Percentiles rank a stretch among this genome's conserved stretches.
These are phyloP conservation scores for Hydrotaea diabolus DNA, from an alignment of 2,888 invertebrate genomes.

Conservation along the genomic window DNA sequence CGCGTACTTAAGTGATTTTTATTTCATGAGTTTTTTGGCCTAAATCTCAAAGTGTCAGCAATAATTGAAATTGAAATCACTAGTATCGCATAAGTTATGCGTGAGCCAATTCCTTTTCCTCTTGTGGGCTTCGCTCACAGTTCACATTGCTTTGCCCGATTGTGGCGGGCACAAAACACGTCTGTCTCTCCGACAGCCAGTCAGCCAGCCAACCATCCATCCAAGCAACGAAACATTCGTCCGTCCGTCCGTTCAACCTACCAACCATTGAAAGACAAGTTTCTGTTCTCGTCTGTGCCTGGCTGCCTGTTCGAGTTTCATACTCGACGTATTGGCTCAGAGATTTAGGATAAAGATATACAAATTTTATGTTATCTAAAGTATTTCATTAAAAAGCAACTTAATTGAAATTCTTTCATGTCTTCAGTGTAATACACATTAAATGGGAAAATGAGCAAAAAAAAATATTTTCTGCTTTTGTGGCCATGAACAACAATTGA, in stretches of 20 bases:
- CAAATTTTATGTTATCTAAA: conserved; percentile 46
- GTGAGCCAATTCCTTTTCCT: conserved; percentile 48
- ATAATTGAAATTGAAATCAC: conserved; percentile 64
- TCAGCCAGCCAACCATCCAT: too few species aligned
- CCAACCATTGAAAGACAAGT: conserved; percentile 43
- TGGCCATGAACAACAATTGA: too few species aligned
- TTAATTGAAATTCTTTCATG: conserved; percentile 36
- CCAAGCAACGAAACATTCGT: conserved; percentile 37
- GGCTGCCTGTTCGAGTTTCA: not conserved
- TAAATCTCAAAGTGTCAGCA: conserved; percentile 66
- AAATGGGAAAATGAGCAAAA: not conserved
- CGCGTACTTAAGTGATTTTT: conserved; percentile 59
- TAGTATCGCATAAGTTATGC: conserved; percentile 42
- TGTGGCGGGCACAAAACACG: not conserved
- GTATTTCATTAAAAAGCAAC: conserved; percentile 40
- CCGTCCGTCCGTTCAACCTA: too few species aligned
- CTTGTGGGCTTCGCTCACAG: not conserved
- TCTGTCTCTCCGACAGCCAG: not conserved
- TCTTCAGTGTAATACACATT: not conserved
- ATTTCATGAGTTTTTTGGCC: conserved; percentile 60
- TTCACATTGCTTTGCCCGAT: not conserved
- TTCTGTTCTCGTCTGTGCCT: conserved; percentile 34
- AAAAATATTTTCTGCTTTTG: not conserved
- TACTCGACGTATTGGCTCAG: conserved; percentile 18
- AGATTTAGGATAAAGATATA: conserved; percentile 60